phyloP scores from a whole-genome alignment of 2,113 vertebrate species.

The Tauraco erythrolophus region DNA sequence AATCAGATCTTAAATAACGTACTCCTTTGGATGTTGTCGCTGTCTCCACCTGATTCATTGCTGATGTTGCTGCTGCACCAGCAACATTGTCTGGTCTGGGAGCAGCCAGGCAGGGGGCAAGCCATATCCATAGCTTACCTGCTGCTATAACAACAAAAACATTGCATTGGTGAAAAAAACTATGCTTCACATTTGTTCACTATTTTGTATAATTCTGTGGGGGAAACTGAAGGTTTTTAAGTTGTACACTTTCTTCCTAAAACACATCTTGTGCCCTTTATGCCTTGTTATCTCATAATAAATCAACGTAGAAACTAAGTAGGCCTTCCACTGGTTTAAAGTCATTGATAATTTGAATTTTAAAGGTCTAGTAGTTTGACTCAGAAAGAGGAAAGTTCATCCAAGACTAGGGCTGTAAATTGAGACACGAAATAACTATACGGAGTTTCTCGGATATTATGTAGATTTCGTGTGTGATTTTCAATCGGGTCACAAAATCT shows the following conservation, averaged over 20 bases:
- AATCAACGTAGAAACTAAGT: not conserved
- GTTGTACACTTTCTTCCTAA: not conserved
- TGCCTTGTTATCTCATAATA: not conserved
- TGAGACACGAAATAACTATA: not conserved
- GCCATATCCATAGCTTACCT: not conserved
- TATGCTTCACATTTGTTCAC: not conserved
- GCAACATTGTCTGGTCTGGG: not conserved
- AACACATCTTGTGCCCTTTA: not conserved
- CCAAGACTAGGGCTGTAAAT: not conserved
- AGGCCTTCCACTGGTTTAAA: not conserved
- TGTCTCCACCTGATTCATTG: not conserved
- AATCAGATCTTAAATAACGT: not conserved
- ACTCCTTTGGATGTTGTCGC: not conserved
- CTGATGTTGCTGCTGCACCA: not conserved
- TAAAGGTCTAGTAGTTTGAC: not conserved
- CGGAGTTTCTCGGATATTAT: not conserved
- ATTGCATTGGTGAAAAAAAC: not conserved
- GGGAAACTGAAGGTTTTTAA: not conserved
- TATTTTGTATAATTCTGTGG: not conserved
- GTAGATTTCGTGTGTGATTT: not conserved
- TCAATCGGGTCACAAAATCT: not conserved
- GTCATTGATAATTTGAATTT: not conserved
- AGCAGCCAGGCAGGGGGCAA: not conserved
- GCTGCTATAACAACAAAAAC: slow-evolving; percentile 14
- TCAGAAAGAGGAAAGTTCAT: not conserved